Conservation (phyloP, 1,140 invertebrate genomes). For the Papilio helenus region DNA sequence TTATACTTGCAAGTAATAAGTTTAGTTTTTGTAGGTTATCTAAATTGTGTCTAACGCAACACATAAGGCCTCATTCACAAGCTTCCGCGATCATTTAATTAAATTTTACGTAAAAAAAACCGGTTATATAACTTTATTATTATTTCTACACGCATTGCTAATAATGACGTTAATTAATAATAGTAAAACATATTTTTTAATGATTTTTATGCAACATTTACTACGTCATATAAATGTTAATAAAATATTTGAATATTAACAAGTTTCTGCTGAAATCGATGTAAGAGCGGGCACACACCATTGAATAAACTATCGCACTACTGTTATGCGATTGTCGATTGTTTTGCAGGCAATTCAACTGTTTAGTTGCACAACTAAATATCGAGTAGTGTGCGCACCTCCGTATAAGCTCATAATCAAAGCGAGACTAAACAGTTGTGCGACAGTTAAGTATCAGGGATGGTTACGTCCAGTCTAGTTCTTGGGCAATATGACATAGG, state of each 20-base stretch:
- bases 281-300: too few relatives aligned
- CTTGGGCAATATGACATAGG: neutral
- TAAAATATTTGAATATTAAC: constrained; percentile 13
- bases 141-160: constrained; percentile 15
- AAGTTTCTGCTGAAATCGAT: neutral
- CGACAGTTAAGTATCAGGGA: neutral
- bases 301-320: too few relatives aligned
- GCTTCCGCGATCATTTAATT: constrained; percentile 3
- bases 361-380: too few relatives aligned
- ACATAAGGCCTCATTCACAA: neutral
- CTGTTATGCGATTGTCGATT: too few relatives aligned
- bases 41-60: neutral
- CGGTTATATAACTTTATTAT: neutral
- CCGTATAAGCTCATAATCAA: too few relatives aligned
- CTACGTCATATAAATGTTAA: neutral
- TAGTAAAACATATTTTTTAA: neutral
- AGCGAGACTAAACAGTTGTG: too few relatives aligned
- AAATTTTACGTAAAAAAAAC: neutral
- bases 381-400: too few relatives aligned
- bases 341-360: too few relatives aligned
- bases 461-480: neutral
- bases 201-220: neutral
- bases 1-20: neutral
- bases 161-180: constrained; percentile 17
- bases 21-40: neutral